A percentile compares a stretch with the other conserved stretches of the same genome.
phyloP scores from a whole-genome alignment of 2,888 invertebrate species.

The Pegoplata infirma region DNA sequence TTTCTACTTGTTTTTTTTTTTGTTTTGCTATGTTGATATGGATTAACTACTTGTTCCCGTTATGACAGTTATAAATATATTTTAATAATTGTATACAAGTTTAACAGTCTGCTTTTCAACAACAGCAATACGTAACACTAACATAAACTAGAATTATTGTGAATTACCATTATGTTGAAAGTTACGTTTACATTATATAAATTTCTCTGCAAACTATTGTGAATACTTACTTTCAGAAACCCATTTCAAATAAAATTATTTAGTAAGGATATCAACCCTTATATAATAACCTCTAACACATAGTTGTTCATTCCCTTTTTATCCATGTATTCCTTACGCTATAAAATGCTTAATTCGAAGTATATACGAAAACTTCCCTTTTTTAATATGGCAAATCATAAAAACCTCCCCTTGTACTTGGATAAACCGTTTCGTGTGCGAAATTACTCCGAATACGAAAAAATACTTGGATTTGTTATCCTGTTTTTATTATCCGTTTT shows the following conservation, averaged over 20 bases:
- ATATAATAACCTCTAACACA: not conserved
- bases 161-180: not conserved
- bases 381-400: not conserved
- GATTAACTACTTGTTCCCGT: too few relatives aligned
- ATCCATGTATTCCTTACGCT: not conserved
- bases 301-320: not conserved
- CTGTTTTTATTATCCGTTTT: not conserved
- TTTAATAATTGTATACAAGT: too few relatives aligned
- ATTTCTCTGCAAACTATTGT: not conserved
- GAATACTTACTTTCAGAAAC: not conserved
- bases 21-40: too few relatives aligned
- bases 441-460: not conserved
- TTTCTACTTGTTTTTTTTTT: too few relatives aligned
- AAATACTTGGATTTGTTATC: not conserved
- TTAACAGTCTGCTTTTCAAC: not conserved
- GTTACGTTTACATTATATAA: not conserved
- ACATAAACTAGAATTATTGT: not conserved
- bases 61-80: too few relatives aligned
- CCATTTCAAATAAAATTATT: not conserved
- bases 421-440: constrained; percentile 36
- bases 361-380: not conserved
- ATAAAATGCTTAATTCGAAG: too few relatives aligned
- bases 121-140: not conserved
- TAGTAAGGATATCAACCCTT: not conserved
- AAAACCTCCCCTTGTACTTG: not conserved